Evolutionary conservation across 2,888 invertebrate genomes (phyloP), one percentile per base, ranked within the genome.

Genomic region (Spilarctia lutea): DNA sequence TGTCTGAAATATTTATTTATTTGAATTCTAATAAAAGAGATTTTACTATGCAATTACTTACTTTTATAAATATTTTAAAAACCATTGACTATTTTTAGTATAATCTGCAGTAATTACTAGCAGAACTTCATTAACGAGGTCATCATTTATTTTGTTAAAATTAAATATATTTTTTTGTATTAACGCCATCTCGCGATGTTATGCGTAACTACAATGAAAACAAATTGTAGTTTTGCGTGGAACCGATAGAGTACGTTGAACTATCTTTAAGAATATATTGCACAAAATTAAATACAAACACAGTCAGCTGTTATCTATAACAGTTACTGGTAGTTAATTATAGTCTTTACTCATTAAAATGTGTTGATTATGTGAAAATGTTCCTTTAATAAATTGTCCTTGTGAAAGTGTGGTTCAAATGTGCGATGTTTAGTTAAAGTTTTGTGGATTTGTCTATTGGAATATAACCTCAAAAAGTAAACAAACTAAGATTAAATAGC

Each of bases 401-500:
- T 75, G 69, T 45, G 68, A 74, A 70, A 74, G 72, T 56, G 72
- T 20, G 71, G 75, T 75, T 56, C 33, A 18, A 71, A 69, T 27
- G 73, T 30, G 68, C 76, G 71, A 35, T 71, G 52, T 75, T 69
- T 69, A 73, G 71, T 71, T 74, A 68, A 70, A 70, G 63, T 77
- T 76, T 70, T 76, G 68, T 75, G 63, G 20, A 74, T 39, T 68
- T 33, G 70, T 71, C 52, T 67, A 60, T 30, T 71, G 68, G 77
- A 80, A 85, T 81, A 83, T 89, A 89, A 89, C 89, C 89, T 88
- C 83, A 83, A 89, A 86, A 73, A 75, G 78, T 85, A 83, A 85
- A 84, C 78, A 87, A 83, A 81, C 83, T 63, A 63, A 78, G 79
- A 79, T 75, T 80, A 84, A 85, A n/a, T 83, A 83, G 86, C 82